phyloP scores from a whole-genome alignment of 2,113 vertebrate genomes.

The Lasiurus cinereus region DNA sequence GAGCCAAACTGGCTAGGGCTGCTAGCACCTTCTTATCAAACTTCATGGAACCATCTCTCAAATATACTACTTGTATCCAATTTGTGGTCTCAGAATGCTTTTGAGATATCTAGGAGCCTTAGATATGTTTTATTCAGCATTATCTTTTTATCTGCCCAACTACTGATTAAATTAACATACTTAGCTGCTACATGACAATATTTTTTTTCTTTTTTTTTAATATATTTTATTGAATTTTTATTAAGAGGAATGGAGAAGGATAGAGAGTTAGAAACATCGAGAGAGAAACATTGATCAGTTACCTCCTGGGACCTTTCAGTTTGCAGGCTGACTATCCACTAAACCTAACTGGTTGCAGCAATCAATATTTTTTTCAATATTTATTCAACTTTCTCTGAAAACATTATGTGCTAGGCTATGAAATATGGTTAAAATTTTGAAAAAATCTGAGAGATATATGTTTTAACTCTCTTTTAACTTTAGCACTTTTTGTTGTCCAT shows the following conservation, averaged over 20 bases:
- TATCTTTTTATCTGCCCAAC: neutral
- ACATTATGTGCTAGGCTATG: neutral
- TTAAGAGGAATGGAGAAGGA: too few species aligned
- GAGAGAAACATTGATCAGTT: too few species aligned
- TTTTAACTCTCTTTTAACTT: neutral
- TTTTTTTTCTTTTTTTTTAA: conserved; percentile 20
- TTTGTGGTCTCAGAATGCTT: neutral
- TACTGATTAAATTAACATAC: conserved; percentile 33
- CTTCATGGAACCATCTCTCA: neutral
- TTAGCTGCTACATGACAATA: neutral
- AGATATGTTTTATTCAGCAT: neutral
- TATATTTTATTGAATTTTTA: too few species aligned
- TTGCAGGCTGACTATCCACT: too few species aligned
- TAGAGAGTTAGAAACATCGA: too few species aligned
- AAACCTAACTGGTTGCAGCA: too few species aligned
- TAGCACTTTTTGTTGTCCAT: neutral
- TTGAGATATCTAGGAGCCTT: neutral
- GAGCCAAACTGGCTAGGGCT: too few species aligned
- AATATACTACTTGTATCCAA: neutral
- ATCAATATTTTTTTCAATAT: neutral
- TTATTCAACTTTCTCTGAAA: conserved; percentile 24
- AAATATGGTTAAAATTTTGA: neutral
- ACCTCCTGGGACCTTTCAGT: too few species aligned
- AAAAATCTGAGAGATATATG: neutral
- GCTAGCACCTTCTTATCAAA: neutral